These are phyloP conservation scores for Brachypteracias leptosomus DNA, from an alignment of 2,113 vertebrate genomes.

Conservation along the genomic window DNA sequence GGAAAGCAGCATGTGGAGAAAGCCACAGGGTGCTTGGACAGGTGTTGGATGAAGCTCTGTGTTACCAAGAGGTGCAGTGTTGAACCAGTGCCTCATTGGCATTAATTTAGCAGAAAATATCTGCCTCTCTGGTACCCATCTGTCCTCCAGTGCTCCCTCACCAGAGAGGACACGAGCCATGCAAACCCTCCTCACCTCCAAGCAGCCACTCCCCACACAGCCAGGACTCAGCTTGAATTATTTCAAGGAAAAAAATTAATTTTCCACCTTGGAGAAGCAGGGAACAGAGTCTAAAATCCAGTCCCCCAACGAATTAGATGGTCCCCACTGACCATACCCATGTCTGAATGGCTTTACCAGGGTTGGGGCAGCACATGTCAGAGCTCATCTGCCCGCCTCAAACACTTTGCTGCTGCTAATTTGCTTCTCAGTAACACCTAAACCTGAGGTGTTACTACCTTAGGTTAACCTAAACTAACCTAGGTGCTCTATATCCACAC, in stretches of 20 bases:
- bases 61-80: background rate
- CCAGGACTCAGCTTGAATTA: background rate
- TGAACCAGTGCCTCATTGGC: background rate
- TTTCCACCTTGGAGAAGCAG: background rate
- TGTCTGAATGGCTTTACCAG: background rate
- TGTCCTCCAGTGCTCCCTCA: background rate
- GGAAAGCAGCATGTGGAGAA: background rate
- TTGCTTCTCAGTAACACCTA: background rate
- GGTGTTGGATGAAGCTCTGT: background rate
- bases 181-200: background rate
- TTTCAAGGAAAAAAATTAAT: background rate
- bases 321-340: background rate
- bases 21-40: background rate
- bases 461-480: no score
- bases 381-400: background rate
- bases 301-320: background rate
- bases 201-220: background rate
- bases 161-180: background rate
- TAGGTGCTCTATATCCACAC: background rate
- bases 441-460: no score
- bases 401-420: background rate
- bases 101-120: background rate
- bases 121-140: background rate
- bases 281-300: background rate
- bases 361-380: background rate